Base-by-base conservation (phyloP, 2,888 invertebrate species). In the Melieria omissa region DNA sequence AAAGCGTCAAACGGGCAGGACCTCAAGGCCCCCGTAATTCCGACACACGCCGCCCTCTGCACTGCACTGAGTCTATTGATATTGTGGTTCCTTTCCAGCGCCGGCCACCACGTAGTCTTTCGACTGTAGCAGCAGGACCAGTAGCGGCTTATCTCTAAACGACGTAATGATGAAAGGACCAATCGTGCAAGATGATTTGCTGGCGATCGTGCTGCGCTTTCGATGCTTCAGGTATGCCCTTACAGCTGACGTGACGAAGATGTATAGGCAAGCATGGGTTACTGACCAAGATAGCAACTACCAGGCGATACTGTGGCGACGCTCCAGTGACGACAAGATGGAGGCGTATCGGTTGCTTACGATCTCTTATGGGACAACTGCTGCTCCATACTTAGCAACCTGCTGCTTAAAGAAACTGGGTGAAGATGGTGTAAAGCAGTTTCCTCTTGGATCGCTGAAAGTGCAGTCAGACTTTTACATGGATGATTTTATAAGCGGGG, bases 221-320 rank as follows among this genome's bases (percentile, higher is more conserved):
- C 61, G 72, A 44, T 67, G 60, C 12, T 61, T 74, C 58, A 60
- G 52, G 46, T 64, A 65, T 5, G 74, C 75, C 9, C 57, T 75
- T 0, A 75, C 74, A 9, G 74, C 74, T 4, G 76, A 76, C 54
- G 65, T 77, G 6, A 66, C 66, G 4, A 78, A 78, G 73, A 77
- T 76, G 75, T 78, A 78, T 60, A 68, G 78, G 6, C 76, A 77
- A 61, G 65, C 65, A 7, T 69, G 71, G 60, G 73, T 76, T 6
- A 65, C 68, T 10, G 63, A 64, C n/a, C 65, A 71, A 8, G 77
- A 77, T 45, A 14, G 62, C 0, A 46, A 74, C 41, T 76, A 74
- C 65, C 75, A 76, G 57, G 61, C 66, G 29, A 29, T 29, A 29
- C 29, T 29, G 2, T 29, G 29, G 29, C 29, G 29, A 29, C 29